Evolutionary conservation across 2,888 invertebrate species (phyloP).

Genomic region (Dexiosoma caninum): DNA sequence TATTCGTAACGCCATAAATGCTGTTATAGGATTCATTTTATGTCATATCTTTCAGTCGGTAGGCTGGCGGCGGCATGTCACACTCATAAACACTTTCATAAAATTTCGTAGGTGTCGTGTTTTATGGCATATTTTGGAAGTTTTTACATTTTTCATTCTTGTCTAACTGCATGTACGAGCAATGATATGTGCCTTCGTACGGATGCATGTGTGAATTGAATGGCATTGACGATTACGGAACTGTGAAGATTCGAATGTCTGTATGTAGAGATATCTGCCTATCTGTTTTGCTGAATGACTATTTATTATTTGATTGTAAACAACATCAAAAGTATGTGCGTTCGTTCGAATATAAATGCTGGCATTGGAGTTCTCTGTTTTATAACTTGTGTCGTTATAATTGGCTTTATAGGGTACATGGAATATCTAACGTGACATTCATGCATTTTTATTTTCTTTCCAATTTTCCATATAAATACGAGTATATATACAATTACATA

Average conservation of each 20-base stretch:
- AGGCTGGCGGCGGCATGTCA: slow-evolving; percentile 41
- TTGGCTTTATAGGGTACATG: slow-evolving; percentile 22
- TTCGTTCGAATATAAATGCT: slow-evolving; percentile 2
- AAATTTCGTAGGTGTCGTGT: slow-evolving; percentile 58
- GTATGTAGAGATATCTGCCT: slow-evolving; percentile 13
- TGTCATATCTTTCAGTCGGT: slow-evolving; percentile 34
- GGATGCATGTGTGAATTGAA: slow-evolving; percentile 35
- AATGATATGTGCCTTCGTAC: neutral
- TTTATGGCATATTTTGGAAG: slow-evolving; percentile 20
- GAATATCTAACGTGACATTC: slow-evolving; percentile 5
- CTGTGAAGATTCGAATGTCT: slow-evolving; percentile 28
- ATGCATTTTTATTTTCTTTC: neutral
- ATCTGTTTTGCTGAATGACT: neutral
- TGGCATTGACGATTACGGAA: slow-evolving; percentile 54
- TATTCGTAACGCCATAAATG: slow-evolving; percentile 42
- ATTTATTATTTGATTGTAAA: slow-evolving; percentile 39
- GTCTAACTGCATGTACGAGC: slow-evolving; percentile 9
- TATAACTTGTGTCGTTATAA: slow-evolving; percentile 15
- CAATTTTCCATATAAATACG: no score
- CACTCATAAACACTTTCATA: slow-evolving; percentile 62
- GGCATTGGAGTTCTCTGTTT: slow-evolving; percentile 22
- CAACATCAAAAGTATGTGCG: neutral
- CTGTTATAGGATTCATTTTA: slow-evolving; percentile 33
- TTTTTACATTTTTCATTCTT: slow-evolving; percentile 18
- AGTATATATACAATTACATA: no score